A percentile compares a stretch with the other conserved stretches of the same genome.
Evolutionary conservation across 2,113 vertebrate species (phyloP).

Genomic region (Ochotona princeps): DNA sequence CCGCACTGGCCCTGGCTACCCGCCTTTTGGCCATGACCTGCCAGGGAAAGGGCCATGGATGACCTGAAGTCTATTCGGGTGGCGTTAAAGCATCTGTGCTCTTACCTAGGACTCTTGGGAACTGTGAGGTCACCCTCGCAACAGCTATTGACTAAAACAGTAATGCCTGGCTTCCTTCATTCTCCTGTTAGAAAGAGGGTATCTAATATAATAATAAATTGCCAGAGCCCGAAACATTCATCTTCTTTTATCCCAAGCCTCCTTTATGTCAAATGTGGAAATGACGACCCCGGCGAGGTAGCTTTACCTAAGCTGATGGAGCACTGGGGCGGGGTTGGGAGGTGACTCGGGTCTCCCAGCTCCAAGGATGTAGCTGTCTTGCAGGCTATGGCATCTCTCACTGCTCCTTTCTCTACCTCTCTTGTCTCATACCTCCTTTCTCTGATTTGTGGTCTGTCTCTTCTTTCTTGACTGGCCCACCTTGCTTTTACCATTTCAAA

Average conservation of each 20-base stretch:
- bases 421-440: background rate
- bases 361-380: background rate
- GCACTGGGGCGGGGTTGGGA: background rate
- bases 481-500: background rate
- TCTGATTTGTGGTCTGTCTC: background rate
- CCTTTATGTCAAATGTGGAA: background rate
- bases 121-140: background rate
- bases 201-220: background rate
- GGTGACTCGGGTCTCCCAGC: too few species aligned
- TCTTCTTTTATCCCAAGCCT: background rate
- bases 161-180: background rate
- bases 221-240: background rate
- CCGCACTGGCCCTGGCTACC: too few species aligned
- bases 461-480: background rate
- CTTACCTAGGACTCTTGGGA: background rate
- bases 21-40: background rate
- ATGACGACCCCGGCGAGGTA: background rate
- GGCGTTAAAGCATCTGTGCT: background rate
- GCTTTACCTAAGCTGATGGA: background rate
- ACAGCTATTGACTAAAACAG: background rate
- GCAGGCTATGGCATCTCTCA: rapidly evolving
- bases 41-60: background rate
- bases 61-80: background rate
- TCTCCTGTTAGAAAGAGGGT: background rate
- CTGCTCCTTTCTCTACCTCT: background rate